A percentile compares a stretch with the other conserved stretches of the same genome.
These are phyloP conservation scores for Genyomyrus donnyi DNA, from an alignment of 2,113 vertebrate species.

Conservation along the genomic window DNA sequence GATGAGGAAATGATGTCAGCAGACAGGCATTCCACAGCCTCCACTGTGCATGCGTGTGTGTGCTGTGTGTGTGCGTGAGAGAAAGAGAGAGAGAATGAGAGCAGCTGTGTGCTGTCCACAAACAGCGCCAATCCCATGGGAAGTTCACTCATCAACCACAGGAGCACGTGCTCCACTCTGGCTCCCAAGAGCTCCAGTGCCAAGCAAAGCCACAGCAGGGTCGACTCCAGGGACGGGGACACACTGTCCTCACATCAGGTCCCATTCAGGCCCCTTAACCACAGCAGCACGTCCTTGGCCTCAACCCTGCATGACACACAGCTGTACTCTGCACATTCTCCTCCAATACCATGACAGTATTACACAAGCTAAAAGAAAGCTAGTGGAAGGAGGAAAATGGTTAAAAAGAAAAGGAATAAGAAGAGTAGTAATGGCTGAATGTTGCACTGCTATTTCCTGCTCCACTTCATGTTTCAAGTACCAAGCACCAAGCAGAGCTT, in stretches of 20 bases:
- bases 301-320: background rate
- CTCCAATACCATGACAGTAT: background rate
- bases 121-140: background rate
- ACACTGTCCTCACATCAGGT: background rate
- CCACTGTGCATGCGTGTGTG: background rate
- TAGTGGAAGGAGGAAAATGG: background rate
- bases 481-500: background rate
- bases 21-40: background rate
- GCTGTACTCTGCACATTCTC: background rate
- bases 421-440: background rate
- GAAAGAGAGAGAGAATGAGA: background rate
- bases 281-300: background rate
- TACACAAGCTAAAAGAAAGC: background rate
- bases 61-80: background rate
- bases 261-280: background rate
- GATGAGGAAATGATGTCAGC: constrained; percentile 17
- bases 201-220: background rate
- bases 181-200: background rate
- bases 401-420: background rate
- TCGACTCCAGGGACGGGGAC: background rate
- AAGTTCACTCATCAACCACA: background rate
- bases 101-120: background rate
- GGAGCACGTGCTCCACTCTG: background rate
- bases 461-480: background rate
- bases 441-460: background rate